phyloP scores from a whole-genome alignment of 2,888 invertebrate species.

The Dexiosoma caninum region DNA sequence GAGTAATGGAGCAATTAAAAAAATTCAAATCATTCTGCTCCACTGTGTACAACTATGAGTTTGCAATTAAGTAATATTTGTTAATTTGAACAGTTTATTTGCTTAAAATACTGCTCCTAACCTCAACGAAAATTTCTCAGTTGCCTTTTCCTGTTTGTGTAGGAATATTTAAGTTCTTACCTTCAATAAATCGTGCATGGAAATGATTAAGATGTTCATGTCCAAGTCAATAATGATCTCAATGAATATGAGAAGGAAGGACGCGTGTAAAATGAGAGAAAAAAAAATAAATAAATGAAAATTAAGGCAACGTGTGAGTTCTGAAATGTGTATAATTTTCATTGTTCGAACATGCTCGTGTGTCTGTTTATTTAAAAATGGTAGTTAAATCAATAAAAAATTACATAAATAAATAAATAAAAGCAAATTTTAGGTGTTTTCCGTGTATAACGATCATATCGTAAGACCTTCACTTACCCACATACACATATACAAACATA shows the following conservation, averaged over 20 bases:
- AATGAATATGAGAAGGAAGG: slow-evolving; percentile 7
- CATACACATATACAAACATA: too few species aligned
- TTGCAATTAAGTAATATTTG: too few species aligned
- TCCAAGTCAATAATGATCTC: not conserved
- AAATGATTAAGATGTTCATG: slow-evolving; percentile 35
- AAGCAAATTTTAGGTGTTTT: slow-evolving; percentile 21
- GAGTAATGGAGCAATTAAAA: too few species aligned
- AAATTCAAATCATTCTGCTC: too few species aligned
- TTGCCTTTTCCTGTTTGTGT: not conserved
- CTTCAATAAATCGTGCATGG: slow-evolving; percentile 7
- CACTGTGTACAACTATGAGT: too few species aligned
- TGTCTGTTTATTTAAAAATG: slow-evolving; percentile 8
- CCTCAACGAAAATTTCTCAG: not conserved
- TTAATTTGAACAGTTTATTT: too few species aligned
- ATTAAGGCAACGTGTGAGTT: slow-evolving; percentile 56
- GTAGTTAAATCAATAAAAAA: slow-evolving; percentile 41
- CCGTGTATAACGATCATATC: not conserved
- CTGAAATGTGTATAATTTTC: slow-evolving; percentile 27
- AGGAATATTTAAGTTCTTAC: not conserved
- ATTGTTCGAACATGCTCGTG: not conserved
- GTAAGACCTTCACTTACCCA: not conserved
- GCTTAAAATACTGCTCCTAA: too few species aligned
- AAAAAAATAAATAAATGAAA: too few species aligned
- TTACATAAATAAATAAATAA: slow-evolving; percentile 9
- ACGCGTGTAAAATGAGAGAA: slow-evolving; percentile 14